These are phyloP conservation scores for Steinernema scapterisci DNA, from an alignment of 2,888 invertebrate genomes.

Conservation along the genomic window DNA sequence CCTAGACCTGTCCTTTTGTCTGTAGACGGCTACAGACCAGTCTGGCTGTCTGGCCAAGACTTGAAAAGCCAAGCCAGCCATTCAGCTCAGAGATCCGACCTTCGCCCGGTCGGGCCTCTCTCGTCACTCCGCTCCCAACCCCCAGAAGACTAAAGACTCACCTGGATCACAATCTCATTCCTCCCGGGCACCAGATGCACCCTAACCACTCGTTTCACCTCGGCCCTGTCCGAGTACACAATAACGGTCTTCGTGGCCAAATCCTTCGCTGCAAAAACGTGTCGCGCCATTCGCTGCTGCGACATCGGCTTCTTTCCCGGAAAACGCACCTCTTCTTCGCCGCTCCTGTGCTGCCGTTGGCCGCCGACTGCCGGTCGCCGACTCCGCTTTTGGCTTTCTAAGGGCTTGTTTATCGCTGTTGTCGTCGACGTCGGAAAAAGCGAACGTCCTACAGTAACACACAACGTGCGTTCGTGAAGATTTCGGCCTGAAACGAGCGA, in stretches of 20 bases:
- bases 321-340: background rate
- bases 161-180: constrained; percentile 57
- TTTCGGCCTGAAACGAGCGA: constrained; percentile 26
- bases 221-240: constrained; percentile 62
- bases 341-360: background rate
- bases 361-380: background rate
- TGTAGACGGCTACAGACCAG: too few relatives aligned
- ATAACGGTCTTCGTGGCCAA: constrained; percentile 60
- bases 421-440: too few relatives aligned
- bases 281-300: constrained; percentile 5
- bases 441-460: constrained; percentile 29
- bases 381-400: too few relatives aligned
- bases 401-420: constrained; percentile 9
- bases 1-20: too few relatives aligned
- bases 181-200: constrained; percentile 52
- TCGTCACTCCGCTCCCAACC: too few relatives aligned
- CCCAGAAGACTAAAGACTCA: too few relatives aligned
- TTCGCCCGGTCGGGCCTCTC: too few relatives aligned
- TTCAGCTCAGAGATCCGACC: too few relatives aligned
- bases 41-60: too few relatives aligned
- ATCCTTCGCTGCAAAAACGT: constrained; percentile 49
- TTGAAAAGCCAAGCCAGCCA: too few relatives aligned
- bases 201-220: constrained; percentile 57
- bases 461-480: constrained; percentile 26
- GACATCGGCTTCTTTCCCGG: constrained; percentile 2